phyloP scores from a whole-genome alignment of 2,797 vertebrate species.

The Tympanoctomys barrerae region DNA sequence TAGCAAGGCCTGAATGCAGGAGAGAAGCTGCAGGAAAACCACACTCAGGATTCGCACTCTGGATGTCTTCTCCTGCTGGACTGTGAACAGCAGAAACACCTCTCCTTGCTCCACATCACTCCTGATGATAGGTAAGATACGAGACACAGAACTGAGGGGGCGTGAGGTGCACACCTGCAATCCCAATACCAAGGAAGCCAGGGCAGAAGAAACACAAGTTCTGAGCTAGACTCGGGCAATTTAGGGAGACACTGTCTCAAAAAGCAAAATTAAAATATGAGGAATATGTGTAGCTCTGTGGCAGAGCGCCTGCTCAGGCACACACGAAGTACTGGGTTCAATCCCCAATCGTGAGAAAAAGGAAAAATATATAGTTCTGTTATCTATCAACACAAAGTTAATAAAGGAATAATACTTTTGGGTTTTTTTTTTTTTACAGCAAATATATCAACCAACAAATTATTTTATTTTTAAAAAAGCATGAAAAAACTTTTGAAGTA shows the following conservation, averaged over 20 bases:
- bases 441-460: neutral
- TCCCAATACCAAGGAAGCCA: neutral
- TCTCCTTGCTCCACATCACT: neutral
- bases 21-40: neutral
- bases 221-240: neutral
- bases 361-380: neutral
- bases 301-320: neutral
- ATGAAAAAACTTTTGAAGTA: conserved; percentile 24
- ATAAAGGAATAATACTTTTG: neutral
- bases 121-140: neutral
- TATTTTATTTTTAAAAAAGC: neutral
- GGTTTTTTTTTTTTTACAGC: neutral
- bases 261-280: neutral
- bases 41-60: neutral
- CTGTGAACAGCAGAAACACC: neutral
- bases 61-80: neutral
- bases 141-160: neutral
- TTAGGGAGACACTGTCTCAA: neutral
- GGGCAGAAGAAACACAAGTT: neutral
- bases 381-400: conserved; percentile 39
- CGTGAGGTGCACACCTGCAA: no score
- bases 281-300: no score
- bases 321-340: neutral
- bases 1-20: neutral
- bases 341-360: neutral